Evolutionary conservation across 2,113 vertebrate genomes (phyloP), one percentile per base, ranked within the genome.

Genomic region (Scomber scombrus): DNA sequence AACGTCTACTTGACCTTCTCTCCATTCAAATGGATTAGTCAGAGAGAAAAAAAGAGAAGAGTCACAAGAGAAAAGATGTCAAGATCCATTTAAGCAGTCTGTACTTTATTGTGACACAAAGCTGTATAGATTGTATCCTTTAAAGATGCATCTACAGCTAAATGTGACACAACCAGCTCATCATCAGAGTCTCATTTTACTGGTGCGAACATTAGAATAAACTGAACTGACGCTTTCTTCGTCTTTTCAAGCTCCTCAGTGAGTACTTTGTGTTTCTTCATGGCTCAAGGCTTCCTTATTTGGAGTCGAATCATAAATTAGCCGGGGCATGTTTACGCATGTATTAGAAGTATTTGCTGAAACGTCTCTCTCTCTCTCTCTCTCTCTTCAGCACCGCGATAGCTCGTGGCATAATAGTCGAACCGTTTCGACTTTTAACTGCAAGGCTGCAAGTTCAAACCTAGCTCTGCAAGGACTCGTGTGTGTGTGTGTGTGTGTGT

Each of bases 231-330:
- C 9, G 1, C 31, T 1, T 34, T 18, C 31, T 45, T 12, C 49
- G n/a, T 3, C 18, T 45, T 55, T 60, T 75, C 21, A 45, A 40
- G 15, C 26, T 11, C 23, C 31, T 26, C 23, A 26, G 23, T 26
- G 23, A 26, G 23, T 26, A 26, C 23, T 26, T 26, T 26, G 23
- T 21, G 18, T 65, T 68, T 80, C 64, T 61, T 66, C 72, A 31
- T 71, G 81, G 75, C 65, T 82, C 26, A 73, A 51, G 73, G 62
- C 75, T 5, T 79, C 3, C 21, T 71, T 80, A 62, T 84, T 81
- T 71, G n/a, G 40, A 34, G 4, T 51, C 56, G 0, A 6, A 64
- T 68, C 58, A 3, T 34, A 11, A 43, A 56, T 55, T 11, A 55
- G 5, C 11, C 14, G 2, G 8, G 71, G 70, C 77, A 26, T 66